Evolutionary conservation across 2,888 invertebrate species (phyloP), one percentile per base, ranked within the genome.

Genomic region (Polymixis lichenea): DNA sequence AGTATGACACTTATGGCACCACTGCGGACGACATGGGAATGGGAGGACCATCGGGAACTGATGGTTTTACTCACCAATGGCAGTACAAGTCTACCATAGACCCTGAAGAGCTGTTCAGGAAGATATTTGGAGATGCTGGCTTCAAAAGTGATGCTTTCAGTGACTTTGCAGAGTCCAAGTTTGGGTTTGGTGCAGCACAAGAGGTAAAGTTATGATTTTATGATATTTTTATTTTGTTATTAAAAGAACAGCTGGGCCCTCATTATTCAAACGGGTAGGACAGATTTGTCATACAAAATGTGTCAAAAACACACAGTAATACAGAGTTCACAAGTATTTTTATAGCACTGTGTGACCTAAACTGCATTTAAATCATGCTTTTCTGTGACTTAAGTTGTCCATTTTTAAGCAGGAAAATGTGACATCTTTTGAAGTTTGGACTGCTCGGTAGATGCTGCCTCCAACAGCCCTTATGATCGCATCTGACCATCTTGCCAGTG

Each of bases 21-120:
- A 98, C 98, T 0, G 97, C 98, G 0, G 98, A 98, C 70, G 98
- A 98, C 91, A 98, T 98, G 98, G 98, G 98, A 28, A 97, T 98
- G 93, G 97, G 97, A 82, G 97, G 96, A 1, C 95, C 97, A 0
- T 93, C 96, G 25, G 97, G 97, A 0, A 91, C 97, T 0, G 97
- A 98, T 71, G 97, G 97, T 11, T 98, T 98, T 90, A 97, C 97
- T 62, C 98, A 98, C 89, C 97, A 97, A 87, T 99, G 98, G 98
- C 97, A 98, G 88, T 99, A 98, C 92, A 98, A 98, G 84, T 98
- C 98, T 0, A 98, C 98, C 15, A 98, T 99, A 86, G 99, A 99
- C 94, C 99, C 99, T 0, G 99, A 99, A 91, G 99, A 99, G 93
- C 94, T 99, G 58, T 99, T 99, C 95, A 97, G 99, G 72, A 99